Conservation (phyloP, 2,888 invertebrate species). For the Branchipolynoe longqiensis region DNA sequence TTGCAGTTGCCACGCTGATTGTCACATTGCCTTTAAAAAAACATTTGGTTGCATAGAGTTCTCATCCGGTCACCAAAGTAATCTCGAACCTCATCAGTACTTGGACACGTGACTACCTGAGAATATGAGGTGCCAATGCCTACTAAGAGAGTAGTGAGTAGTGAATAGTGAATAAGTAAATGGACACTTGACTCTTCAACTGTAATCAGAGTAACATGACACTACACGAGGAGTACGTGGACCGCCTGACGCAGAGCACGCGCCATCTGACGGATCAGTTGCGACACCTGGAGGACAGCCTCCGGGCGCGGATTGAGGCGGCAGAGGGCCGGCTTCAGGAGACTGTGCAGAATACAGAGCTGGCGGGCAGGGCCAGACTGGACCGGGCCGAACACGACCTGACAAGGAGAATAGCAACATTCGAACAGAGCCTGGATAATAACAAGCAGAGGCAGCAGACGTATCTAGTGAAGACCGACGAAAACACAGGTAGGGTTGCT, state of each 20-base stretch:
- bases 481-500: slow-evolving; percentile 13
- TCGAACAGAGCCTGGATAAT: background rate
- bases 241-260: slow-evolving; percentile 33
- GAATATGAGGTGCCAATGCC: no score
- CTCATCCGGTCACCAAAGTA: no score
- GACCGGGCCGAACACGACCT: slow-evolving; percentile 9
- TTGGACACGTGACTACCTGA: no score
- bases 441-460: background rate
- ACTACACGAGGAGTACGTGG: slow-evolving; percentile 44
- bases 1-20: no score
- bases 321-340: background rate
- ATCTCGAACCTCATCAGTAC: no score
- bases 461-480: slow-evolving; percentile 26
- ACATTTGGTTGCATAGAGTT: no score
- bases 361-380: background rate
- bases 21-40: no score
- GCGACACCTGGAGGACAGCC: slow-evolving; percentile 10
- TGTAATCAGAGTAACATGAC: slow-evolving; percentile 44
- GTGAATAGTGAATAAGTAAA: no score
- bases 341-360: background rate
- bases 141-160: no score
- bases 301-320: background rate
- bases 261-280: slow-evolving; percentile 34
- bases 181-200: no score
- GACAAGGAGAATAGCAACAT: background rate